Conservation (phyloP, 2,888 invertebrate genomes). For the Ditylenchus weischeri region DNA sequence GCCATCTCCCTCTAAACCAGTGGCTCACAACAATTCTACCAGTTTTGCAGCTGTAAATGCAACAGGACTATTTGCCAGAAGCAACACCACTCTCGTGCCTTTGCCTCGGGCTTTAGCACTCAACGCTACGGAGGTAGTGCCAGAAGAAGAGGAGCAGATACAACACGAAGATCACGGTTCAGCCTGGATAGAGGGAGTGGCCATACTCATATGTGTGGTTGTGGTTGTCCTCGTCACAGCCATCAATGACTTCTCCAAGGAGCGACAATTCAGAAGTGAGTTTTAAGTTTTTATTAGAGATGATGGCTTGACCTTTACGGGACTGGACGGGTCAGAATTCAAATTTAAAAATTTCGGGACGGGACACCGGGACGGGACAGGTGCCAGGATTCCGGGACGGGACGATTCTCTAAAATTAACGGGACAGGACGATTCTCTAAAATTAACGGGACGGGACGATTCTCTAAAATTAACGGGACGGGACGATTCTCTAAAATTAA, state of each 20-base stretch:
- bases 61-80: neutral
- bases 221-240: conserved; percentile 65
- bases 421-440: no score
- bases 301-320: no score
- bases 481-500: no score
- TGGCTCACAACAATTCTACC: neutral
- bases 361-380: no score
- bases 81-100: neutral
- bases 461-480: no score
- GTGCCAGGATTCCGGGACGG: no score
- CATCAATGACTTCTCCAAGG: conserved; percentile 65
- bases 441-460: no score
- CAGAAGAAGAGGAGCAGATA: conserved; percentile 2
- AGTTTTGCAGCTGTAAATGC: neutral
- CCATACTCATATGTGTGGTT: conserved; percentile 63
- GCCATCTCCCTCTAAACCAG: conserved; percentile 27
- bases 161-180: conserved; percentile 60
- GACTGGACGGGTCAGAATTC: no score
- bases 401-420: no score
- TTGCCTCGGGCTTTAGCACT: neutral
- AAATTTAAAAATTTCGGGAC: no score
- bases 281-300: conserved; percentile 22
- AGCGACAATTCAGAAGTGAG: conserved; percentile 62
- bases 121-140: neutral
- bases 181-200: conserved; percentile 65